These are phyloP conservation scores for Euwallacea similis DNA, from an alignment of 1,140 invertebrate species.

Conservation along the genomic window DNA sequence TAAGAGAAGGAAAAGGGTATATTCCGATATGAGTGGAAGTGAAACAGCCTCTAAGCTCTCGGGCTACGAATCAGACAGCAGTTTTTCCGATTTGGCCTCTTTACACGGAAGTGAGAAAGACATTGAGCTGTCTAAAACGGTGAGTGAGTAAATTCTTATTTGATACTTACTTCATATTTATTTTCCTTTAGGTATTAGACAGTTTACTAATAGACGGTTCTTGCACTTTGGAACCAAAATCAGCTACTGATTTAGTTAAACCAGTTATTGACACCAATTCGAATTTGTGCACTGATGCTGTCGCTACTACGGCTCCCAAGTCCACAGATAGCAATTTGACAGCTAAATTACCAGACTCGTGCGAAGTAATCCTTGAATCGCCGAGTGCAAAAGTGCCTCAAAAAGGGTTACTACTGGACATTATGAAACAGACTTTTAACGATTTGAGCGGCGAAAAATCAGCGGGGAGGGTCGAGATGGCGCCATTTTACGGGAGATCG, in stretches of 20 bases:
- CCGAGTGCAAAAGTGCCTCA: constrained; percentile 52
- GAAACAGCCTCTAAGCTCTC: constrained; percentile 58
- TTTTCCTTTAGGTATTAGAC: constrained; percentile 1
- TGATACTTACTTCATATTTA: background rate
- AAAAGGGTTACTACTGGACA: constrained; percentile 53
- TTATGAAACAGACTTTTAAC: constrained; percentile 56
- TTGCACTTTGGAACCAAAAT: constrained; percentile 17
- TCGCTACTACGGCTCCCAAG: constrained; percentile 6
- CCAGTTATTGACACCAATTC: constrained; percentile 49
- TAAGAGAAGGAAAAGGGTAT: constrained; percentile 59
- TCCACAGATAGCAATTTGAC: constrained; percentile 39
- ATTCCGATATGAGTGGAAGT: constrained; percentile 61
- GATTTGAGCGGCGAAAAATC: constrained; percentile 42
- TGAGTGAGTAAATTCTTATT: constrained; percentile 28
- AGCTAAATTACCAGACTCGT: constrained; percentile 42
- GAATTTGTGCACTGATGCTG: constrained; percentile 39
- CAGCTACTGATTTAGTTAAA: constrained; percentile 10
- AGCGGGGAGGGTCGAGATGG: no score
- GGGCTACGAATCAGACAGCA: constrained; percentile 64
- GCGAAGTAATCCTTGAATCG: constrained; percentile 40
- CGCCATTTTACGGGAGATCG: background rate
- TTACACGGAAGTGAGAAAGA: constrained; percentile 54
- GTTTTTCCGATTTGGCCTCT: constrained; percentile 59
- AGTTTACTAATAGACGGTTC: constrained; percentile 16
- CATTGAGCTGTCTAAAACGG: constrained; percentile 43